Evolutionary conservation across 2,797 vertebrate species (phyloP).

Genomic region (Xerus rutilus): DNA sequence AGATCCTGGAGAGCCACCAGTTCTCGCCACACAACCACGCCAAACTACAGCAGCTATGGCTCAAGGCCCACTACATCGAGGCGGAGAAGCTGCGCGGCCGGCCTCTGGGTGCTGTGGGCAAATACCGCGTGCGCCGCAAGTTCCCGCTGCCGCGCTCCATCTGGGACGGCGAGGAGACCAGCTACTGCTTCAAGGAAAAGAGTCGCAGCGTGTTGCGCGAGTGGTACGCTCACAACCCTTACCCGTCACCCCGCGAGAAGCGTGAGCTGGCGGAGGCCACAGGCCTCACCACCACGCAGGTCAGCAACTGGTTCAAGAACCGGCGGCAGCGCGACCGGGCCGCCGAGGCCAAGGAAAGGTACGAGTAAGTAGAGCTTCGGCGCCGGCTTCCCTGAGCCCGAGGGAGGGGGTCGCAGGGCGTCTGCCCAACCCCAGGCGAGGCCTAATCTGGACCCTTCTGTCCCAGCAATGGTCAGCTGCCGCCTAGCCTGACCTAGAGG

Average conservation of each 20-base stretch:
- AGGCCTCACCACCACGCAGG: slow-evolving; percentile 93
- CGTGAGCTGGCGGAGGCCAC: slow-evolving; percentile 92
- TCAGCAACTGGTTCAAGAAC: slow-evolving; percentile 99
- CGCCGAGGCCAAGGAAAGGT: slow-evolving; percentile 95
- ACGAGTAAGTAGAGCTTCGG: slow-evolving; percentile 84
- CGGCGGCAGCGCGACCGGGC: slow-evolving; percentile 95
- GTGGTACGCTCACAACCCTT: slow-evolving; percentile 96
- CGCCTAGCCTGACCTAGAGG: neutral
- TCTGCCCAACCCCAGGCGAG: neutral
- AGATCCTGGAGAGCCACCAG: slow-evolving; percentile 97
- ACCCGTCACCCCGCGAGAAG: slow-evolving; percentile 94
- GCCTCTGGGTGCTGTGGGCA: slow-evolving; percentile 96
- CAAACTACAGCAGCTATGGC: slow-evolving; percentile 97
- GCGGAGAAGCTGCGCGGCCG: slow-evolving; percentile 96
- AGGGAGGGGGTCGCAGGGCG: neutral
- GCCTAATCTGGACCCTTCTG: neutral
- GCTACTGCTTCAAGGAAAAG: slow-evolving; percentile 99
- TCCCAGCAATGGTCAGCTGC: neutral
- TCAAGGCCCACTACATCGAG: slow-evolving; percentile 97
- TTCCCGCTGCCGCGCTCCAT: slow-evolving; percentile 96
- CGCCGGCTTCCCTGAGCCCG: neutral
- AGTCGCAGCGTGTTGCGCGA: slow-evolving; percentile 95
- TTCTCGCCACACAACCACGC: slow-evolving; percentile 97
- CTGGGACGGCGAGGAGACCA: slow-evolving; percentile 98
- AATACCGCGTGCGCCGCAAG: slow-evolving; percentile 97